phyloP scores from a whole-genome alignment of 1,140 invertebrate genomes.

The Teleogryllus occipitalis region DNA sequence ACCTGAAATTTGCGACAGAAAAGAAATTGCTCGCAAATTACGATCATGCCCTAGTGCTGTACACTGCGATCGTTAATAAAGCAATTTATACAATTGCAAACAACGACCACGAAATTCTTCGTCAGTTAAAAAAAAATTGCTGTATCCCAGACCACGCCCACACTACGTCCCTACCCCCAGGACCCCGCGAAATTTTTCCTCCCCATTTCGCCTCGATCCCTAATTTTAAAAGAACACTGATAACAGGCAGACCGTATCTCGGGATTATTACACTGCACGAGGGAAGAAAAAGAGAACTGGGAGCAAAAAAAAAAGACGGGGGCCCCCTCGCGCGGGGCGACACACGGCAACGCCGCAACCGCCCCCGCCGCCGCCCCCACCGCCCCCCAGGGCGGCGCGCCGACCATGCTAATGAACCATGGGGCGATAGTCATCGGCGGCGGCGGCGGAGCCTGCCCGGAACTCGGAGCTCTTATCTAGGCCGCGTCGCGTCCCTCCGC shows the following conservation, averaged over 20 bases:
- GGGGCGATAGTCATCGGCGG: background rate
- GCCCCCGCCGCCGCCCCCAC: too few relatives aligned
- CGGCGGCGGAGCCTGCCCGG: background rate
- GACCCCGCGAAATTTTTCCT: background rate
- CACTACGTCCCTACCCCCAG: background rate
- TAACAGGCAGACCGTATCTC: background rate
- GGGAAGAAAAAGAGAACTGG: background rate
- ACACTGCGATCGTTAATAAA: too few relatives aligned
- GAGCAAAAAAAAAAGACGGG: background rate
- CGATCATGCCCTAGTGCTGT: too few relatives aligned
- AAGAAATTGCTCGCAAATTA: too few relatives aligned
- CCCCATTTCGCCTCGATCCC: background rate
- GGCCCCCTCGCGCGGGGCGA: background rate
- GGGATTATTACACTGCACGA: background rate
- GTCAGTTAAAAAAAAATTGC: too few relatives aligned
- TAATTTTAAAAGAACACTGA: slow-evolving; percentile 1
- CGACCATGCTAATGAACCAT: background rate
- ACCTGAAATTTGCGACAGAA: too few relatives aligned
- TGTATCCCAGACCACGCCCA: too few relatives aligned
- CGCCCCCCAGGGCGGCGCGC: too few relatives aligned
- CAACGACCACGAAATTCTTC: too few relatives aligned
- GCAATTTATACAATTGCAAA: too few relatives aligned
- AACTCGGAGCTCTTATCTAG: background rate
- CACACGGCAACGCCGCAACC: background rate
- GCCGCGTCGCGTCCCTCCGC: background rate